Conservation (phyloP, 2,888 invertebrate genomes). For the Dascillus cervinus region DNA sequence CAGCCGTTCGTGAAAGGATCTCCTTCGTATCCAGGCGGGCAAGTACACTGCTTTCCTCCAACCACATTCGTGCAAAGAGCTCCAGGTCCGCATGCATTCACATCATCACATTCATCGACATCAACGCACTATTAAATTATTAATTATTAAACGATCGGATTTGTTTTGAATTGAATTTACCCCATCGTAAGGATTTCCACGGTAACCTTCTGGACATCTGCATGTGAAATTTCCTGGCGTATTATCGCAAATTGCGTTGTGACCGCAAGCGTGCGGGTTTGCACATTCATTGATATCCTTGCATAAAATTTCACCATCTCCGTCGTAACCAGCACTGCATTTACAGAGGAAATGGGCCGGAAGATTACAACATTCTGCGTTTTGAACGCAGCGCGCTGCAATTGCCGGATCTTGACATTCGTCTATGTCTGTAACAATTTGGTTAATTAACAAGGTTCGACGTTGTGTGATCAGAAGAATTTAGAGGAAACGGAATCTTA, state of each 20-base stretch:
- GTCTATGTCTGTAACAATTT: slow-evolving; percentile 86
- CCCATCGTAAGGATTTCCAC: slow-evolving; percentile 73
- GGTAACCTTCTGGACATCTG: slow-evolving; percentile 71
- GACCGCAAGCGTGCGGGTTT: slow-evolving; percentile 73
- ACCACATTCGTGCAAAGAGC: slow-evolving; percentile 74
- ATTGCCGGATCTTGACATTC: slow-evolving; percentile 86
- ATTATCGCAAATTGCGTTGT: slow-evolving; percentile 74
- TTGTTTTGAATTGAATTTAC: slow-evolving; percentile 37
- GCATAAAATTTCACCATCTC: slow-evolving; percentile 84
- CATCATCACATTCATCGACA: slow-evolving; percentile 72
- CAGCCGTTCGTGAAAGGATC: slow-evolving; percentile 68
- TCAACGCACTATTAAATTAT: slow-evolving; percentile 59
- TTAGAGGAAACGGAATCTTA: too few relatives aligned
- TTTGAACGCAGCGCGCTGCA: slow-evolving; percentile 77
- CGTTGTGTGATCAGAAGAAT: too few relatives aligned
- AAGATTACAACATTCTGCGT: slow-evolving; percentile 91
- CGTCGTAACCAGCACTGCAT: slow-evolving; percentile 84
- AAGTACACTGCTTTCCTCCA: slow-evolving; percentile 77
- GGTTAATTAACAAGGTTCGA: too few relatives aligned
- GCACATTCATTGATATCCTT: slow-evolving; percentile 85
- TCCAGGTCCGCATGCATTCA: slow-evolving; percentile 66
- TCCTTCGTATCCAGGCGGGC: slow-evolving; percentile 74
- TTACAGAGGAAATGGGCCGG: slow-evolving; percentile 93
- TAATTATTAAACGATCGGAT: not conserved
- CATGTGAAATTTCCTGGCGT: slow-evolving; percentile 83